Evolutionary conservation across 2,113 vertebrate species (phyloP).

Genomic region (Epinephelus moara): DNA sequence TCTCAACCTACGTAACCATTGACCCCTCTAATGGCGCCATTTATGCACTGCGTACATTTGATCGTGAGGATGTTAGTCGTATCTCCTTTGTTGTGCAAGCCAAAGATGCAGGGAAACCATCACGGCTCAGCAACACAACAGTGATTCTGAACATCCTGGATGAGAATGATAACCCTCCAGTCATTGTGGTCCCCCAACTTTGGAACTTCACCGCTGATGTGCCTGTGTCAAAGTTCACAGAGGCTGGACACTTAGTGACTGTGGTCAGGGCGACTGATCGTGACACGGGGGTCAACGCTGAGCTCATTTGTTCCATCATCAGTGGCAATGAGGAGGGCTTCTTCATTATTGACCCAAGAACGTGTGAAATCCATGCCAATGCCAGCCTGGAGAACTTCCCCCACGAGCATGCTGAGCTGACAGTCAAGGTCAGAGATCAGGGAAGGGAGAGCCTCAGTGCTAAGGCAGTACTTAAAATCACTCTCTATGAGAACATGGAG

Average conservation of each 20-base stretch:
- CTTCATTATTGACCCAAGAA: slow-evolving; percentile 91
- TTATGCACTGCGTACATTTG: slow-evolving; percentile 94
- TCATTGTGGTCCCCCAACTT: slow-evolving; percentile 89
- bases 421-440: slow-evolving; percentile 91
- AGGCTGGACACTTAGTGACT: slow-evolving; percentile 89
- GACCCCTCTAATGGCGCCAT: slow-evolving; percentile 95
- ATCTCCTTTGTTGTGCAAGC: slow-evolving; percentile 94
- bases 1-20: slow-evolving; percentile 95
- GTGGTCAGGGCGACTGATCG: slow-evolving; percentile 90
- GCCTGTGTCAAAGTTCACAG: slow-evolving; percentile 88
- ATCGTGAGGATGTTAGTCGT: slow-evolving; percentile 93
- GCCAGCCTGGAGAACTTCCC: slow-evolving; percentile 88
- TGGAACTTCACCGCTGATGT: slow-evolving; percentile 93
- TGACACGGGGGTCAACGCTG: slow-evolving; percentile 94
- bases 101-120: slow-evolving; percentile 90
- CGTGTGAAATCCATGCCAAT: slow-evolving; percentile 94
- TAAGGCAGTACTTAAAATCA: slow-evolving; percentile 90
- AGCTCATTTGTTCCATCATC: slow-evolving; percentile 91
- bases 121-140: slow-evolving; percentile 89
- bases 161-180: slow-evolving; percentile 94
- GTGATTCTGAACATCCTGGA: slow-evolving; percentile 93
- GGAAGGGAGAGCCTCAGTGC: slow-evolving; percentile 91
- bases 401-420: slow-evolving; percentile 87
- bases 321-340: slow-evolving; percentile 90
- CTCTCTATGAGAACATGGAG: slow-evolving; percentile 87